phyloP scores from a whole-genome alignment of 2,113 vertebrate genomes.

The Seriola dumerili region DNA sequence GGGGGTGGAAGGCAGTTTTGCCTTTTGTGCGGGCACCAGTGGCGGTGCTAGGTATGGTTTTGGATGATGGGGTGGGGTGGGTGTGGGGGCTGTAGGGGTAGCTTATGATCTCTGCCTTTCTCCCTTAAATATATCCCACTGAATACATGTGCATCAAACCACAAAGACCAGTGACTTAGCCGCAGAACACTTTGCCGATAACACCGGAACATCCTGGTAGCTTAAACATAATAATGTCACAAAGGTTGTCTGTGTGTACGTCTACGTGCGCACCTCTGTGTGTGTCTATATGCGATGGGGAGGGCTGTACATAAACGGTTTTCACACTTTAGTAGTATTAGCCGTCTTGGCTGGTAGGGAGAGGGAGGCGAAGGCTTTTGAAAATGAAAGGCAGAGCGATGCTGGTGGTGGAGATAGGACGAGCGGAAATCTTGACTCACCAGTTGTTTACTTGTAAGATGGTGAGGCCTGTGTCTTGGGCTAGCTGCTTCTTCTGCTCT shows the following conservation, averaged over 20 bases:
- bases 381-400: conserved; percentile 77
- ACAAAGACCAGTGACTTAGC: conserved; percentile 80
- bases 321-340: conserved; percentile 81
- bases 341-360: conserved; percentile 64
- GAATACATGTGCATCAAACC: conserved; percentile 86
- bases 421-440: conserved; percentile 90
- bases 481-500: conserved; percentile 99
- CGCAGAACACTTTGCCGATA: conserved; percentile 77
- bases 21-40: conserved; percentile 75
- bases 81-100: conserved; percentile 64
- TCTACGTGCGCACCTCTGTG: conserved; percentile 8
- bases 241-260: conserved; percentile 70
- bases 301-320: conserved; percentile 80
- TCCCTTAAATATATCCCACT: conserved; percentile 85
- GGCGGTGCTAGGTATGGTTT: conserved; percentile 70
- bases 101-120: conserved; percentile 74
- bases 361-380: conserved; percentile 76
- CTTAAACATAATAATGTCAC: conserved; percentile 71
- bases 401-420: conserved; percentile 84
- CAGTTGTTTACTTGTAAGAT: conserved; percentile 99
- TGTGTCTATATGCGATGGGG: conserved; percentile 47
- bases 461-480: conserved; percentile 99
- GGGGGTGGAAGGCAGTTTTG: conserved; percentile 72
- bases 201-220: conserved; percentile 78
- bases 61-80: conserved; percentile 70